Evolutionary conservation across 2,888 invertebrate species (phyloP), one percentile per base, ranked within the genome.

Genomic region (Drosophila rellima): DNA sequence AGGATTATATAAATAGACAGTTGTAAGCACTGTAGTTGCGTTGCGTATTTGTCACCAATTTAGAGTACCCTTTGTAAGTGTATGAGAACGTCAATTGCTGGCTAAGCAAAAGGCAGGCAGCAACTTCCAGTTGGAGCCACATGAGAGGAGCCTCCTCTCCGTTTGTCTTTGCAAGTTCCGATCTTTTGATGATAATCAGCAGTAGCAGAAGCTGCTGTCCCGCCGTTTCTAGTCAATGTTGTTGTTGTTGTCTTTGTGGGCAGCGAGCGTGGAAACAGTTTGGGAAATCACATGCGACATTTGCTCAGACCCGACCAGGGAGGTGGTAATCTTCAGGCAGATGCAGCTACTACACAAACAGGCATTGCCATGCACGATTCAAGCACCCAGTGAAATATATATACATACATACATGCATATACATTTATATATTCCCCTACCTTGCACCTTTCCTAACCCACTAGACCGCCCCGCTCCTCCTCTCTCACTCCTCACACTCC

Each of bases 211-310:
- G 80, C 77, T 70, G 85, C 83, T 86, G 78, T 82, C 84, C 82
- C 63, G 37, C 44, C 67, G 52, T 56, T 61, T 78, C 31, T 31
- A 45, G 51, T 42, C 40, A 26, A 26, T 26, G 63, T 57, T 70
- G 56, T 56, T 72, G 69, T 65, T 69, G 71, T 77, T 44, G 60
- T 73, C 75, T 91, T 91, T 90, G 92, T 91, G 92, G 92, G 91
- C 92, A 92, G 91, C 87, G 70, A 92, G 91, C 92, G 92, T 92
- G 92, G 92, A 92, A 92, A 92, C 92, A 92, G 92, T 92, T 92
- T 82, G 85, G 88, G 86, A 92, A 92, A 91, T 91, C 90, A 90
- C 91, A 90, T 89, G 91, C 91, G 85, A 90, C 90, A 91, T 90
- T 90, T 91, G 80, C 88, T 89, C 89, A 85, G 71, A 60, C 44